Base-by-base conservation (phyloP, 2,797 vertebrate species). In the Pogonophryne albipinna region DNA sequence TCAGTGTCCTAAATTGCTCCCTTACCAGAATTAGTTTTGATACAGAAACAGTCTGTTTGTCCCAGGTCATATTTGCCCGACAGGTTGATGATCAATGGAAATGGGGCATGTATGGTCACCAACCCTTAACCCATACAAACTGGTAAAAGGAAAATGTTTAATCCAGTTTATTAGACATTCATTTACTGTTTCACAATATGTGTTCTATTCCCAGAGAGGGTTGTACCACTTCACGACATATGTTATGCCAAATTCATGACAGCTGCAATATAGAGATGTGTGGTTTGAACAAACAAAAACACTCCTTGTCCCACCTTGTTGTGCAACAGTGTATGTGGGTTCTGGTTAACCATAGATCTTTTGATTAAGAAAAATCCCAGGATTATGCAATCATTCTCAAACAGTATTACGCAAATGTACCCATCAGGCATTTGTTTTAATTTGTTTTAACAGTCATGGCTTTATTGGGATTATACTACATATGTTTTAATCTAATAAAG, bases 271-370 rank as follows among this genome's bases (percentile, higher is more conserved):
- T 73, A 78, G 58, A 66, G 61, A 89, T 67, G 61, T 47, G 56
- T 66, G 56, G 38, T 64, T 63, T 47, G 55, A 82, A 76, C 61
- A 88, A 83, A 88, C 74, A 78, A 62, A 78, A 75, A 71, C 74
- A 52, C 53, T 71, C 78, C 80, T 78, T 78, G 76, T 78, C 80
- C 78, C 65, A 68, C 77, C 67, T 80, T 66, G 71, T 89, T 91
- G 86, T 83, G 75, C 77, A 90, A 90, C 70, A 56, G 70, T 44
- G 74, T 52, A 61, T 53, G 82, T 83, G 83, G 80, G 62, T 63
- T 90, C 41, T 81, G 83, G 56, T 84, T 69, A 78, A 78, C 63
- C 56, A 17, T 8, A 44, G 19, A 64, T 61, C 46, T 50, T 63
- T 53, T 58, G 71, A 84, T 79, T 59, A 76, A 66, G 27, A 70